Percentiles rank a stretch among this genome's conserved stretches.
Evolutionary conservation across 2,888 invertebrate species (phyloP).

Genomic region (Mongoloraphidia duomilia): DNA sequence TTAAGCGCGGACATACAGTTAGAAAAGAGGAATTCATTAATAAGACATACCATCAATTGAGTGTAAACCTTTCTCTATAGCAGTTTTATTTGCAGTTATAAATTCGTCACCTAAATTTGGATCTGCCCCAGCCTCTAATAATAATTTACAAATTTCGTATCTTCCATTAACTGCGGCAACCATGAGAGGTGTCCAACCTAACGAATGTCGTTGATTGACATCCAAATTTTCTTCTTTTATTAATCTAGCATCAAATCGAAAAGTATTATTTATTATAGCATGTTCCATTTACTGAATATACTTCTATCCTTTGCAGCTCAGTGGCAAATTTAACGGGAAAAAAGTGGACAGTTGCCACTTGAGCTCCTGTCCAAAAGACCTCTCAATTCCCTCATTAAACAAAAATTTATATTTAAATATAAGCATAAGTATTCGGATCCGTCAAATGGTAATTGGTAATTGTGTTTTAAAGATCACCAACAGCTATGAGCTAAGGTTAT

Average conservation of each 20-base stretch:
- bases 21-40: no score
- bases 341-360: no score
- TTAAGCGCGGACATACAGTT: no score
- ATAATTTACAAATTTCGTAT: slow-evolving; percentile 38
- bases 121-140: slow-evolving; percentile 64
- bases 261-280: no score
- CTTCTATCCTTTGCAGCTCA: no score
- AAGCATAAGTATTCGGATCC: neutral
- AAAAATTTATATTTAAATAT: slow-evolving; percentile 1
- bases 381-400: neutral
- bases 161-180: slow-evolving; percentile 69
- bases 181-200: slow-evolving; percentile 83
- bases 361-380: no score
- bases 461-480: no score
- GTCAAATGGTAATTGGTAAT: no score
- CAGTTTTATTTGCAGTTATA: slow-evolving; percentile 50
- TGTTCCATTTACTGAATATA: no score
- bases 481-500: no score
- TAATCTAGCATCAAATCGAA: slow-evolving; percentile 19
- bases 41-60: slow-evolving; percentile 48
- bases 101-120: slow-evolving; percentile 64
- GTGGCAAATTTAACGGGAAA: no score
- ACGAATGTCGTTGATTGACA: slow-evolving; percentile 53
- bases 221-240: slow-evolving; percentile 34
- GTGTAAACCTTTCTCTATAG: slow-evolving; percentile 50